Evolutionary conservation across 2,113 vertebrate genomes (phyloP).

Genomic region (Archilochus colubris): DNA sequence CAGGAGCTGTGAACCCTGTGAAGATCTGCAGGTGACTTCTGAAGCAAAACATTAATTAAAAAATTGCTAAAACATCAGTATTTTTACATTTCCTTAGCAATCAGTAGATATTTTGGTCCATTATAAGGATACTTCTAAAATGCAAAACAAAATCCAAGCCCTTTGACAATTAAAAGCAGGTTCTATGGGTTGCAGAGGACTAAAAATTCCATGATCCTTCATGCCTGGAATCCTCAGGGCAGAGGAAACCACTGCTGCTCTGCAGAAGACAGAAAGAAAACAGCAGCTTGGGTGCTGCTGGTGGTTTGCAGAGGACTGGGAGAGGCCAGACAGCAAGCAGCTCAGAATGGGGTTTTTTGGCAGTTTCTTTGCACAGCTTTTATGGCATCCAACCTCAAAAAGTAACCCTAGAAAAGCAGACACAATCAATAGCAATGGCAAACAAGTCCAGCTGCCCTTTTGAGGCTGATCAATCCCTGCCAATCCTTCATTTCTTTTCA

Average conservation of each 20-base stretch:
- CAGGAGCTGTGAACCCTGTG: background rate
- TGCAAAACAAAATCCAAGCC: background rate
- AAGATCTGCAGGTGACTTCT: background rate
- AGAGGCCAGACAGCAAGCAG: background rate
- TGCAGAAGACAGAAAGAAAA: rapidly evolving
- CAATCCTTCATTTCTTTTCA: constrained; percentile 13
- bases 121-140: background rate
- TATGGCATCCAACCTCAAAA: background rate
- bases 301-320: rapidly evolving
- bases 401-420: background rate
- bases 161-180: background rate
- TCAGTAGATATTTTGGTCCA: rapidly evolving
- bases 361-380: background rate
- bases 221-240: rapidly evolving
- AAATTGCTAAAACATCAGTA: too few relatives aligned
- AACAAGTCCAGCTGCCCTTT: background rate
- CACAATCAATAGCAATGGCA: background rate
- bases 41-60: too few relatives aligned
- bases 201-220: background rate
- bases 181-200: background rate
- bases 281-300: background rate
- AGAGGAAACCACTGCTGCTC: background rate
- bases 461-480: background rate
- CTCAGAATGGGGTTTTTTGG: background rate
- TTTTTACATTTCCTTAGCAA: background rate